Evolutionary conservation across 2,113 vertebrate genomes (phyloP).

Genomic region (Cavia aperea): DNA sequence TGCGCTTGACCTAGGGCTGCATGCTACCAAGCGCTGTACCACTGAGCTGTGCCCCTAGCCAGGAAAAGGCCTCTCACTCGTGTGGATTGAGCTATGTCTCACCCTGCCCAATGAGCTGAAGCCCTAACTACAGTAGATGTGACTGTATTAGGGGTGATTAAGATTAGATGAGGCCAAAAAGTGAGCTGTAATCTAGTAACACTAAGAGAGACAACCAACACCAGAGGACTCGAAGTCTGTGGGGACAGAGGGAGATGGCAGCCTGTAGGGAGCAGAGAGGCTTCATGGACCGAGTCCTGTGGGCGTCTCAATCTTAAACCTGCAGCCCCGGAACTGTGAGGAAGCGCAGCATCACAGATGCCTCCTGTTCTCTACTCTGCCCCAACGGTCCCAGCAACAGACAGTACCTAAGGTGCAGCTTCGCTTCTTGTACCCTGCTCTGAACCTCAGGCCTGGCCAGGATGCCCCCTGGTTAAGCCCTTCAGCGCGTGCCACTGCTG

Average conservation of each 20-base stretch:
- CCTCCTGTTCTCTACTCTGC: not conserved
- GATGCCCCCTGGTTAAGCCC: not conserved
- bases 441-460: not conserved
- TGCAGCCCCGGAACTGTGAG: not conserved
- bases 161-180: too few species aligned
- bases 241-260: not conserved
- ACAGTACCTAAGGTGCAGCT: not conserved
- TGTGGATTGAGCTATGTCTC: not conserved
- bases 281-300: not conserved
- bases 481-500: rapidly evolving
- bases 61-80: not conserved
- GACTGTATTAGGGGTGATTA: not conserved
- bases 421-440: not conserved
- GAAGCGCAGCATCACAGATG: not conserved
- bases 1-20: too few species aligned
- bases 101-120: not conserved
- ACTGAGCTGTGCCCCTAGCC: not conserved
- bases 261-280: not conserved
- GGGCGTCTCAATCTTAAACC: not conserved
- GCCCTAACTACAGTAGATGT: not conserved
- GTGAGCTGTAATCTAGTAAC: not conserved
- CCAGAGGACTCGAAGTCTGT: not conserved
- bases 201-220: not conserved
- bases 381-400: not conserved
- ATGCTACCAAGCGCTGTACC: not conserved